A percentile compares a stretch with the other conserved stretches of the same genome.
These are phyloP conservation scores for Pseudorectes ferrugineus DNA, from an alignment of 2,113 vertebrate species.

Conservation along the genomic window DNA sequence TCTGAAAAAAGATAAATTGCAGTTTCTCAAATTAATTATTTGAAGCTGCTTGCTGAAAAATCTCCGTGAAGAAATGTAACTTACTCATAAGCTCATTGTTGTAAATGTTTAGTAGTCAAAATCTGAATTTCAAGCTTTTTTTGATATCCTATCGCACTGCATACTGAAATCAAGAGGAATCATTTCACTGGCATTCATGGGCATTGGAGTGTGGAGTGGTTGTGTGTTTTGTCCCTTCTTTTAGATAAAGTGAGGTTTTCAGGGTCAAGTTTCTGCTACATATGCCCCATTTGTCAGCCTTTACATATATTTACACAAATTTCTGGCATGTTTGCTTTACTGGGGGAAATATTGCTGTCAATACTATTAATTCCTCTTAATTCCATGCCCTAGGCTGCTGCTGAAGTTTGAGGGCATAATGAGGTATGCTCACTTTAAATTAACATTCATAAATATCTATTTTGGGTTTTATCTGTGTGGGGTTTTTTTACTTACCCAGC, in stretches of 20 bases:
- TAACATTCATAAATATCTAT: not conserved
- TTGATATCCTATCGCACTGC: not conserved
- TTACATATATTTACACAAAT: not conserved
- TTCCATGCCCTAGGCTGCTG: not conserved
- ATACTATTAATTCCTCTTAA: not conserved
- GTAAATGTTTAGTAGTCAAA: not conserved
- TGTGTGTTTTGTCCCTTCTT: not conserved
- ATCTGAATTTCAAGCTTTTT: not conserved
- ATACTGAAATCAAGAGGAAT: not conserved
- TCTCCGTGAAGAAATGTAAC: not conserved
- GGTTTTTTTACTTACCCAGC: not conserved
- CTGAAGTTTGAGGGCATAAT: not conserved
- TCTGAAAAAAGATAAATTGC: not conserved
- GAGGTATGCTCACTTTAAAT: not conserved
- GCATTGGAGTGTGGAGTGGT: not conserved
- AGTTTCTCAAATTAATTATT: not conserved
- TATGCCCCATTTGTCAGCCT: not conserved
- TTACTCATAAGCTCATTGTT: not conserved
- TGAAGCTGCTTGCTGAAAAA: not conserved
- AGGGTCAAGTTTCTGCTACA: not conserved
- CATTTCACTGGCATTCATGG: not conserved
- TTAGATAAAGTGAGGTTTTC: not conserved
- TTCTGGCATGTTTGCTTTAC: not conserved
- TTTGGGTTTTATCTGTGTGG: not conserved
- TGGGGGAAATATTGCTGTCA: not conserved